A percentile compares a stretch with the other conserved stretches of the same genome.
Evolutionary conservation across 2,113 vertebrate genomes (phyloP).

Genomic region (Phoenicopterus ruber): DNA sequence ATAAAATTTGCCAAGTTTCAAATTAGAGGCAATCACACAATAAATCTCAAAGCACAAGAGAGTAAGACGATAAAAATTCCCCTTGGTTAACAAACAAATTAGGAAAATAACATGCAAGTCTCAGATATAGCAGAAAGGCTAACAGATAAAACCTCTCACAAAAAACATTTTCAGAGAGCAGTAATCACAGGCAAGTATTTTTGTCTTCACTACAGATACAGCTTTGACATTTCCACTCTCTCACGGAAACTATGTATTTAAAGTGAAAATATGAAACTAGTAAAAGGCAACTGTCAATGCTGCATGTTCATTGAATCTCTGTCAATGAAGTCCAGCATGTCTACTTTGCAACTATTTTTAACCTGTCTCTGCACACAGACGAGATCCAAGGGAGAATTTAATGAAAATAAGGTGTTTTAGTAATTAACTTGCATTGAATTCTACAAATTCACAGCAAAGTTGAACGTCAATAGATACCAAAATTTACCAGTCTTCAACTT

Average conservation of each 20-base stretch:
- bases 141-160: not conserved
- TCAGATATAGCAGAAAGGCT: not conserved
- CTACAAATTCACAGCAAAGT: not conserved
- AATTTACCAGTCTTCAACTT: not conserved
- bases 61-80: not conserved
- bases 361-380: not conserved
- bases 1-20: not conserved
- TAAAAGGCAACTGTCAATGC: conserved; percentile 1
- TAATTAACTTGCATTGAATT: not conserved
- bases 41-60: not conserved
- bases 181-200: conserved; percentile 23
- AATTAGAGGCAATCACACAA: not conserved
- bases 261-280: not conserved
- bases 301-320: not conserved
- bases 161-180: not conserved
- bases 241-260: not conserved
- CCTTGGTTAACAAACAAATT: not conserved
- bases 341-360: not conserved
- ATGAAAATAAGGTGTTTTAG: not conserved
- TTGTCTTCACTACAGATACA: conserved; percentile 7
- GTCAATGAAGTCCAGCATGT: not conserved
- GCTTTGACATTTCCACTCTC: conserved; percentile 8
- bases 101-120: not conserved
- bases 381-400: not conserved
- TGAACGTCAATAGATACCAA: not conserved